These are phyloP conservation scores for Dasypus novemcinctus DNA, from an alignment of 2,113 vertebrate genomes.

Conservation along the genomic window DNA sequence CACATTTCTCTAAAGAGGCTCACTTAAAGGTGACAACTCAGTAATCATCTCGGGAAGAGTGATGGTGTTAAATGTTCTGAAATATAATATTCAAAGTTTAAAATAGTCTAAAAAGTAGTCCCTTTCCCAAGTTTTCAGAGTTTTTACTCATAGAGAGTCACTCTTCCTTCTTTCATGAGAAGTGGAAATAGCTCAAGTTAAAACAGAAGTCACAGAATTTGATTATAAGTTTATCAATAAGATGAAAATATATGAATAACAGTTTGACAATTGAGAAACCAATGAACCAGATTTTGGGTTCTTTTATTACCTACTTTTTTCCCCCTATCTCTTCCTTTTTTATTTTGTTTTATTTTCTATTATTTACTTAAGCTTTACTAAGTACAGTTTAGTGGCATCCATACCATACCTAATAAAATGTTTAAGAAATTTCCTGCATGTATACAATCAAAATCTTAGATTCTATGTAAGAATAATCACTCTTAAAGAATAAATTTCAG, in stretches of 20 bases:
- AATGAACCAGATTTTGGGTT: neutral
- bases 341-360: neutral
- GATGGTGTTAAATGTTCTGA: neutral
- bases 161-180: neutral
- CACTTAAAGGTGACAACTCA: neutral
- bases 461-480: conserved; percentile 9
- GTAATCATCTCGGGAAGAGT: neutral
- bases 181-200: conserved; percentile 19
- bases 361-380: conserved; percentile 17
- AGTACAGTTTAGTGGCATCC: neutral
- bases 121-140: neutral
- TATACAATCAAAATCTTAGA: neutral
- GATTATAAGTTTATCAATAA: neutral
- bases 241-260: neutral
- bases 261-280: conserved; percentile 17
- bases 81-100: conserved; percentile 16
- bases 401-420: conserved; percentile 36
- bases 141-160: neutral
- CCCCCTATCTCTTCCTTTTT: no score
- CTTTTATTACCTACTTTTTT: conserved; percentile 6
- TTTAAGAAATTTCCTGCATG: conserved; percentile 45
- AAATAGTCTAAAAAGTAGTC: conserved; percentile 9
- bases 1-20: neutral
- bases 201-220: conserved; percentile 19
- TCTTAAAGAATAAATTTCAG: conserved; percentile 45